Base-by-base conservation (phyloP, 2,888 invertebrate species). In the Cephonodes hylas region DNA sequence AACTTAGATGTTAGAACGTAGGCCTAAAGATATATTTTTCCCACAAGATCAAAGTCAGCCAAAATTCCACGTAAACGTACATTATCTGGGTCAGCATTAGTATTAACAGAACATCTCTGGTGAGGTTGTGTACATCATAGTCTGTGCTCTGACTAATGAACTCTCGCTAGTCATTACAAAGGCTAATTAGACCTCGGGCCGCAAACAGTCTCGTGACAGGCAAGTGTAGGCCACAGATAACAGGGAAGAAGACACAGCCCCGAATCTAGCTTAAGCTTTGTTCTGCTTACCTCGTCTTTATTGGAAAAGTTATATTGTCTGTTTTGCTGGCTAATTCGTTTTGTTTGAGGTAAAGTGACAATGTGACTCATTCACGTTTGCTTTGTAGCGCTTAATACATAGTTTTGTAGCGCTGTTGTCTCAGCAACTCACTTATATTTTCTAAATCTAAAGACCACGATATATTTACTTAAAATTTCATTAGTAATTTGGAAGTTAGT, bases 121-220 rank as follows among this genome's bases (percentile, higher is more conserved):
- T 53, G 53, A 18, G 53, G 3, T 53, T 53, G 31, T 53, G 18
- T 53, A 53, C 31, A 18, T 53, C 53, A 53, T 53, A 53, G 42
- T 15, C 58, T 2, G 42, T 42, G 25, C 44, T 22, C 42, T 86
- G 85, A 87, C 86, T 84, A 88, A 87, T 87, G 85, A 80, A 80
- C 77, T 80, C 84, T 83, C 80, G 76, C 78, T 79, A 79, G 77
- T 83, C 81, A 81, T 82, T 82, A 82, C 76, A 75, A 75, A 69
- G 77, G 76, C 83, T 86, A 88, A 89, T 88, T 88, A 86, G 84
- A 82, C 80, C 81, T 72, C 73, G 72, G 68, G 74, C 76, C 77
- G 75, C 78, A 79, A 83, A 86, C 84, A 82, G 81, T 84, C 72
- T 71, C 76, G 77, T 72, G 69, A 72, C 80, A 80, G 82, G 83